A percentile compares a stretch with the other conserved stretches of the same genome.
Conservation (phyloP, 2,888 invertebrate genomes). For the Drosophila anomelani region DNA sequence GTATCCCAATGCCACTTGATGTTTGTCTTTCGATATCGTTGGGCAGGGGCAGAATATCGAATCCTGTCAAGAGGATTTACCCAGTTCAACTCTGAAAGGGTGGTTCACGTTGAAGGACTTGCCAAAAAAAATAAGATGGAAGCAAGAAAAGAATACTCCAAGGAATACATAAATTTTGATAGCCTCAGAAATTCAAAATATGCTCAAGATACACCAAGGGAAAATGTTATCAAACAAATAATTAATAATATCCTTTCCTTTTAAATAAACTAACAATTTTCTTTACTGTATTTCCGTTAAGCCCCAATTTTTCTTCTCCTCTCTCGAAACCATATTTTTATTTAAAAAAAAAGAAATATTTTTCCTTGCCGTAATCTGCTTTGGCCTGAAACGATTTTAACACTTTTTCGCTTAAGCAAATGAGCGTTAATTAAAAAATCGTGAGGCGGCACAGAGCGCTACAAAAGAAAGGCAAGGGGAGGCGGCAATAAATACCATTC, state of each 20-base stretch:
- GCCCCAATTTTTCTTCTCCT: too few species aligned
- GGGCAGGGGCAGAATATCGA: not conserved
- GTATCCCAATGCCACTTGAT: constrained; percentile 66
- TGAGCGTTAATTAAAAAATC: constrained; percentile 72
- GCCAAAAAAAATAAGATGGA: not conserved
- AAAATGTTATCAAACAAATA: not conserved
- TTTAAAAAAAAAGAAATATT: not conserved
- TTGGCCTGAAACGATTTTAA: constrained; percentile 23
- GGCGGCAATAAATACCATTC: constrained; percentile 62
- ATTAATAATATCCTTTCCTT: not conserved
- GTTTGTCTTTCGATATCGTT: constrained; percentile 60
- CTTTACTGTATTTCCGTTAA: too few species aligned
- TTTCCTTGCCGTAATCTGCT: not conserved
- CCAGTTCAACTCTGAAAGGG: constrained; percentile 8
- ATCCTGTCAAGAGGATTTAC: constrained; percentile 11
- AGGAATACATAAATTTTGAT: not conserved
- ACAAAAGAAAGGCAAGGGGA: constrained; percentile 52
- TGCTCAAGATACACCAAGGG: constrained; percentile 1
- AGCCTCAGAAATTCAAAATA: not conserved
- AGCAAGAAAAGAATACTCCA: constrained; percentile 5
- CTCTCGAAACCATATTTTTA: not conserved
- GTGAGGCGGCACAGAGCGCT: constrained; percentile 11
- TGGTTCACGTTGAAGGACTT: constrained; percentile 5
- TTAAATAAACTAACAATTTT: too few species aligned
- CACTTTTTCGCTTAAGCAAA: constrained; percentile 45